phyloP scores from a whole-genome alignment of 1,140 invertebrate species.

The Geopemphigus sp. region DNA sequence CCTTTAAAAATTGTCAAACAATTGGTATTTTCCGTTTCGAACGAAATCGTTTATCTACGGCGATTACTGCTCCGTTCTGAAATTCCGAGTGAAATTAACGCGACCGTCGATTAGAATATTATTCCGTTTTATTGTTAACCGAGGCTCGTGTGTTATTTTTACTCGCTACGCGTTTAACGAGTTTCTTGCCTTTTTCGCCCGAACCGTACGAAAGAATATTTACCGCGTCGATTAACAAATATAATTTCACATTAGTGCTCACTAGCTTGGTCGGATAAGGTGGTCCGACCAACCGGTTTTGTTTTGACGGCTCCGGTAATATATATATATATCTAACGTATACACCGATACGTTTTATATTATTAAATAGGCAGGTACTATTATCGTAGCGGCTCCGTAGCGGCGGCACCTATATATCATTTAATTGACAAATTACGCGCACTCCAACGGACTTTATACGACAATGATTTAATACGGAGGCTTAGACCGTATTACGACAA shows the following conservation, averaged over 20 bases:
- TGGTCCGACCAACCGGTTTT: conserved; percentile 41
- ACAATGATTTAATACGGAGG: conserved; percentile 32
- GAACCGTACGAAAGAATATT: conserved; percentile 16
- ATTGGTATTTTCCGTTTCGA: no score
- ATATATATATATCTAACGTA: conserved; percentile 5
- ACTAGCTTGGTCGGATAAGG: conserved; percentile 27
- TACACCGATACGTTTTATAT: conserved; percentile 27
- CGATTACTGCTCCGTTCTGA: background rate
- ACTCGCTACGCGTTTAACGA: background rate
- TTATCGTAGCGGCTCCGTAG: background rate
- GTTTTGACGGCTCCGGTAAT: conserved; percentile 19
- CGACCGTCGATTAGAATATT: background rate
- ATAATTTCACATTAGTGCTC: conserved; percentile 33
- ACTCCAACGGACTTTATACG: conserved; percentile 18
- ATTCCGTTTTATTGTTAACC: background rate
- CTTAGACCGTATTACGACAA: conserved; percentile 1
- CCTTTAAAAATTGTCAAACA: no score
- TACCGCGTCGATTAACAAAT: conserved; percentile 38
- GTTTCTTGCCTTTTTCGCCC: conserved; percentile 29
- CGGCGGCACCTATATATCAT: conserved; percentile 29
- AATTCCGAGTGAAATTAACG: background rate
- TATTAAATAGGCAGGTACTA: no score
- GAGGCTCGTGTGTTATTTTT: background rate
- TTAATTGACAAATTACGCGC: conserved; percentile 38
- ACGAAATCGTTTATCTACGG: no score